Percentiles rank a stretch among this genome's conserved stretches.
phyloP scores from a whole-genome alignment of 2,797 vertebrate species.

The Siniperca scherzeri region DNA sequence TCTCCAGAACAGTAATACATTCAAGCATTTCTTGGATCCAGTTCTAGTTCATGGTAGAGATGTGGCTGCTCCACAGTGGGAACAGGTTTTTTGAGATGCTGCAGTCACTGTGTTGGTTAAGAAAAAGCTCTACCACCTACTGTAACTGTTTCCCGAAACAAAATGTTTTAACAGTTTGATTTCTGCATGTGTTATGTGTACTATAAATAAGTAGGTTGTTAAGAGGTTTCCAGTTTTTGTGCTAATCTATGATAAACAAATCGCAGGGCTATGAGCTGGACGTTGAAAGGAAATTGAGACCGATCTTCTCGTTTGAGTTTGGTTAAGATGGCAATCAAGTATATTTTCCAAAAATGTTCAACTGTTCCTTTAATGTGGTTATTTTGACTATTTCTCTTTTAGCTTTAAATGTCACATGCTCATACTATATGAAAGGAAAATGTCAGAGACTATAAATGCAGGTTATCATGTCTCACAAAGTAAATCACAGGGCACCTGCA shows the following conservation, averaged over 20 bases:
- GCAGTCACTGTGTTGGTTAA: neutral
- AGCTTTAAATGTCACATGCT: conserved; percentile 18
- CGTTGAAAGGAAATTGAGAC: neutral
- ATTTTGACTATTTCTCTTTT: conserved; percentile 1
- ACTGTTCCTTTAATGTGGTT: neutral
- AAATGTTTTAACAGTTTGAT: neutral
- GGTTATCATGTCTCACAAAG: neutral
- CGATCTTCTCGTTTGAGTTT: neutral
- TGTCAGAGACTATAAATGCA: neutral
- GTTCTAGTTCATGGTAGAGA: neutral
- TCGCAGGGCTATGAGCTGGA: neutral
- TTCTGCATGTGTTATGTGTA: neutral
- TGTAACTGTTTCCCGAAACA: neutral
- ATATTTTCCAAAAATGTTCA: neutral
- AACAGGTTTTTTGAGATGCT: neutral
- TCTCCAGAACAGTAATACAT: neutral
- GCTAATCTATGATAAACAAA: conserved; percentile 4
- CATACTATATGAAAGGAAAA: neutral
- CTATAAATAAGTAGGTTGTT: neutral
- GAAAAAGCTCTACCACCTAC: neutral
- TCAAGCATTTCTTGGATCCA: neutral
- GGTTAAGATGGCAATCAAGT: neutral
- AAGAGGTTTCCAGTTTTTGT: neutral
- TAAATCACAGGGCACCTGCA: neutral
- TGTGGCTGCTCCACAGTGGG: too few relatives aligned